Evolutionary conservation across 2,888 invertebrate species (phyloP).

Genomic region (Drosophila atripex): DNA sequence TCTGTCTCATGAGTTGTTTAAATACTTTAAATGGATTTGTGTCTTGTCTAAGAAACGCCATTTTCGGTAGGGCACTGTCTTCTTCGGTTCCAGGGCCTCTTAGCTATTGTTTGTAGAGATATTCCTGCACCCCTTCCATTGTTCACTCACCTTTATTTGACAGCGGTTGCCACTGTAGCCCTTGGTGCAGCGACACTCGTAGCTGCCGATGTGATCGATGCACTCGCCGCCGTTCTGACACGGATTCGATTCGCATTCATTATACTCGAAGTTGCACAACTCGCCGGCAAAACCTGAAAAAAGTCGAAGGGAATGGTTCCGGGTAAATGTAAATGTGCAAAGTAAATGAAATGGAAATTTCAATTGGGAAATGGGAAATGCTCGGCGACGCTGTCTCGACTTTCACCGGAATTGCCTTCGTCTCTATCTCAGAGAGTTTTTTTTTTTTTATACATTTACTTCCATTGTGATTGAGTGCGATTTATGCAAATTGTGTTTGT

Average conservation of each 20-base stretch:
- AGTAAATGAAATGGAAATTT: slow-evolving; percentile 80
- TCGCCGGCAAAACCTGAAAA: slow-evolving; percentile 88
- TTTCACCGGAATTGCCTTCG: slow-evolving; percentile 30
- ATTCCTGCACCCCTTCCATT: neutral
- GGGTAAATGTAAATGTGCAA: slow-evolving; percentile 74
- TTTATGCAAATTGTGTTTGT: slow-evolving; percentile 81
- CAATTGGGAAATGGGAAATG: slow-evolving; percentile 41
- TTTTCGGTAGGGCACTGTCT: neutral
- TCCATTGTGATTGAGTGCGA: slow-evolving; percentile 71
- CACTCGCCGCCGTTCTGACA: slow-evolving; percentile 90
- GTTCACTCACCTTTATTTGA: slow-evolving; percentile 87
- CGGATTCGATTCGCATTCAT: slow-evolving; percentile 90
- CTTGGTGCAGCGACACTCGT: slow-evolving; percentile 88
- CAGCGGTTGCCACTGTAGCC: slow-evolving; percentile 89
- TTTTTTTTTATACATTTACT: slow-evolving; percentile 32
- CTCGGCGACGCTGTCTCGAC: slow-evolving; percentile 16
- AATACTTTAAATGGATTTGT: neutral
- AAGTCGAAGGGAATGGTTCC: slow-evolving; percentile 17
- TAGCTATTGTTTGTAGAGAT: neutral
- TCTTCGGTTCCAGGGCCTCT: neutral
- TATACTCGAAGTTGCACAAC: slow-evolving; percentile 89
- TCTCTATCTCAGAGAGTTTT: slow-evolving; percentile 19
- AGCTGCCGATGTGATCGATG: slow-evolving; percentile 89
- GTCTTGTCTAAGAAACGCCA: too few species aligned
- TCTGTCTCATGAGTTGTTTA: neutral